Evolutionary conservation across 2,797 vertebrate species (phyloP).

Genomic region (Lutjanus argentimaculatus): DNA sequence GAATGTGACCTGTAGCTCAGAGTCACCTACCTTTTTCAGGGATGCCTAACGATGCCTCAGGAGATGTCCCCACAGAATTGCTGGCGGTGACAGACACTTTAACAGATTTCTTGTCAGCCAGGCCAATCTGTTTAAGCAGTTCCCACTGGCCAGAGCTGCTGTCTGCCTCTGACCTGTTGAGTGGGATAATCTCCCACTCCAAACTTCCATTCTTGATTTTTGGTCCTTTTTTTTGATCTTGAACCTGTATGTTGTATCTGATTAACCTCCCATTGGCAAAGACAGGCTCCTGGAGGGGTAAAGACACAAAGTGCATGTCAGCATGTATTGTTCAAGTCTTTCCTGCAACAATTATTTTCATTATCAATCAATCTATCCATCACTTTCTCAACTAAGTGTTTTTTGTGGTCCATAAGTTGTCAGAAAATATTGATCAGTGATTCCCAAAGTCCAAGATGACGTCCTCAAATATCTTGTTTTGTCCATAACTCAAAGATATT

Average conservation of each 20-base stretch:
- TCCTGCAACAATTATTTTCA: no score
- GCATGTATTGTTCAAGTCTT: no score
- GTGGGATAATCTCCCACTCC: constrained; percentile 32
- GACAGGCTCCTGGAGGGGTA: constrained; percentile 81
- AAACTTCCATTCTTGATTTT: constrained; percentile 1
- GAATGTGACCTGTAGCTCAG: not conserved
- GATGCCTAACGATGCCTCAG: constrained; percentile 80
- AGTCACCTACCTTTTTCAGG: constrained; percentile 42
- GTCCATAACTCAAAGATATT: no score
- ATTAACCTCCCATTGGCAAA: constrained; percentile 89
- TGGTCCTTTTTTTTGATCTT: not conserved
- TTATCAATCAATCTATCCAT: no score
- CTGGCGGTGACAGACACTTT: constrained; percentile 78
- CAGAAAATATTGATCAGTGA: no score
- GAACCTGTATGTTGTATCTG: constrained; percentile 81
- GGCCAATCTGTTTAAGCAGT: constrained; percentile 35
- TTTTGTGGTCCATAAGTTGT: no score
- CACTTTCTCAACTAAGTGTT: no score
- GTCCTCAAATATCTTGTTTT: no score
- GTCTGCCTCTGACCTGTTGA: constrained; percentile 65
- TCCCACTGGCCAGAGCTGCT: constrained; percentile 43
- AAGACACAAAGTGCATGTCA: constrained; percentile 3
- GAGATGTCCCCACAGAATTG: constrained; percentile 88
- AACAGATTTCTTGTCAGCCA: constrained; percentile 19
- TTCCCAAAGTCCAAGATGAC: no score